Conservation (phyloP, 1,140 invertebrate species). For the Halictus rubicundus region DNA sequence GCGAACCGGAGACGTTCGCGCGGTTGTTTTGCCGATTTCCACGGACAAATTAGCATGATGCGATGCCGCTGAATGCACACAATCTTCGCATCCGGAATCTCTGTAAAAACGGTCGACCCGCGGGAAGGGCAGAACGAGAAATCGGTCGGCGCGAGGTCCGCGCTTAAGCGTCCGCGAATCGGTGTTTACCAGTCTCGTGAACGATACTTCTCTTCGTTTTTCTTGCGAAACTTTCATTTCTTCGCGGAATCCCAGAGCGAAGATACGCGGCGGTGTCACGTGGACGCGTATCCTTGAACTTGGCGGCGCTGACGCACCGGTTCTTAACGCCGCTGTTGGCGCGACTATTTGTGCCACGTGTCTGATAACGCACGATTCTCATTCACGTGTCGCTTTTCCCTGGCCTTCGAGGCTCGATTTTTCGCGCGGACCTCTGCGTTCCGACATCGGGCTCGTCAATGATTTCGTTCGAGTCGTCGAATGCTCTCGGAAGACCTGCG, state of each 20-base stretch:
- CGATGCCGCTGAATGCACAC: too few relatives aligned
- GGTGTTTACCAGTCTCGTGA: background rate
- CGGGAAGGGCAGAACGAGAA: background rate
- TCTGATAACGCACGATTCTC: conserved; percentile 60
- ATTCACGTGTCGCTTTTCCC: conserved; percentile 46
- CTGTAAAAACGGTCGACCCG: background rate
- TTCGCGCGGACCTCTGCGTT: background rate
- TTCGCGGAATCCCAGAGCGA: conserved; percentile 3
- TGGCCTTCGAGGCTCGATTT: conserved; percentile 26
- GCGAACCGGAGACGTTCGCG: background rate
- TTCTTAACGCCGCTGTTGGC: conserved; percentile 62
- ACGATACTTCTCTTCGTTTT: background rate
- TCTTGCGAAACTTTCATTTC: conserved; percentile 9
- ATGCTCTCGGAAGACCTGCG: too few relatives aligned
- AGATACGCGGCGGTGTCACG: conserved; percentile 62
- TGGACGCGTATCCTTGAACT: conserved; percentile 72
- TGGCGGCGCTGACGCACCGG: conserved; percentile 57
- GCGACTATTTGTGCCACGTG: conserved; percentile 56
- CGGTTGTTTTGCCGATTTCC: background rate
- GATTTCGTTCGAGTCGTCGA: too few relatives aligned
- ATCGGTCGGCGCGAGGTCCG: background rate
- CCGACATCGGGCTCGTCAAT: too few relatives aligned
- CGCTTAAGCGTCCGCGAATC: background rate
- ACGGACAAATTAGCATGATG: background rate
- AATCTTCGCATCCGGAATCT: background rate